These are phyloP conservation scores for Drosophila murphyi DNA, from an alignment of 1,140 invertebrate species.

Conservation along the genomic window DNA sequence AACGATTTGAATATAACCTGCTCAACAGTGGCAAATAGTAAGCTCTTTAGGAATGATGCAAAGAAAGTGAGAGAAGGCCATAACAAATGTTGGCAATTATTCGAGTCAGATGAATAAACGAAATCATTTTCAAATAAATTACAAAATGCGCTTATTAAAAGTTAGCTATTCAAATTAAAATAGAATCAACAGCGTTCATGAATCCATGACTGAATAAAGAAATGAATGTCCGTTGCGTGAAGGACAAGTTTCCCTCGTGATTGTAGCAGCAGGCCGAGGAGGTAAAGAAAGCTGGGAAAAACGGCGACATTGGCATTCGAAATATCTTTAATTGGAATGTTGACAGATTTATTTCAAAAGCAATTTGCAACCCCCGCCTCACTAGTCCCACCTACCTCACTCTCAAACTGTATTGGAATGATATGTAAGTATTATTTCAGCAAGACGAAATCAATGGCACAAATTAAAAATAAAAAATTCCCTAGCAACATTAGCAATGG, in stretches of 20 bases:
- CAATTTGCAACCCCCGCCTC: not conserved
- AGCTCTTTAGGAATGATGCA: not conserved
- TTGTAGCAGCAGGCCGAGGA: not conserved
- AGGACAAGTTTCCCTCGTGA: not conserved
- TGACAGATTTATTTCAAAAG: conserved; percentile 10
- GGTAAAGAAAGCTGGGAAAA: not conserved
- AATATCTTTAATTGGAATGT: conserved; percentile 19
- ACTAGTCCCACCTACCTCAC: too few relatives aligned
- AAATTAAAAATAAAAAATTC: too few relatives aligned
- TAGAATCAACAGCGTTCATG: conserved; percentile 20
- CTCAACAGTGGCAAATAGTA: not conserved
- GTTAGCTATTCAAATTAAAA: conserved; percentile 22
- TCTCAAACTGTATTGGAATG: too few relatives aligned
- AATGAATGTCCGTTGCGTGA: conserved; percentile 4
- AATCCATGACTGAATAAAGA: conserved; percentile 23
- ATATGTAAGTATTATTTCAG: too few relatives aligned
- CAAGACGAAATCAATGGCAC: too few relatives aligned
- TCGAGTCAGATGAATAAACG: not conserved
- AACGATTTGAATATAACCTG: not conserved
- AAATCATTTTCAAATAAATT: conserved; percentile 21
- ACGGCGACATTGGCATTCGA: not conserved
- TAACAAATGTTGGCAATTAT: not conserved
- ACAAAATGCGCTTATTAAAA: conserved; percentile 24
- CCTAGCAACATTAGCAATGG: too few relatives aligned
- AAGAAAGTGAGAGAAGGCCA: not conserved